Base-by-base conservation (phyloP, 2,888 invertebrate species). In the Diarsia brunnea region DNA sequence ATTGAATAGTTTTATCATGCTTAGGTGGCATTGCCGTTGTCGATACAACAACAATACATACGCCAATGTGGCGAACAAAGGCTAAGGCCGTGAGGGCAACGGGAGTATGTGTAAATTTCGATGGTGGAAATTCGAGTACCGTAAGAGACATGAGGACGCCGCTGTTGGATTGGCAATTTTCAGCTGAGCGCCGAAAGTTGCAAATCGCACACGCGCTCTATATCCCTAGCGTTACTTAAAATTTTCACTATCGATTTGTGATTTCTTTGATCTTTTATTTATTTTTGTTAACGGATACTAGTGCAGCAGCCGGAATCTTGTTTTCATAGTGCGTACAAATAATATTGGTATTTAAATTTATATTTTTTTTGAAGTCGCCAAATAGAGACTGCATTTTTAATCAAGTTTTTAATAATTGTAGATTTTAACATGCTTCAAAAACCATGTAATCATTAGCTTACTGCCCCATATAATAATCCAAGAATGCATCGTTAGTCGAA, bases 401-500 rank as follows among this genome's bases (percentile, higher is more conserved):
- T 19, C 14, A 75, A 8, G 24, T 43, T 63, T 31, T 45, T n/a
- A 31, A 45, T 68, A 38, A 74, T 63, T 31, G 12, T 27, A 63
- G 63, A 11, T 63, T 76, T 21, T 49, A 63, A 49, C 21, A 66
- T 19, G 47, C 65, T 75, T 78, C 47, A 53, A 31, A 43, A 61
- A 49, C 14, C 11, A 63, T 67, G 1, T 78, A 83, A 68, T 53
- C 24, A 38, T 74, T 55, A 58, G 67, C 49, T 19, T 66, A 72
- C 53, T 64, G 27, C 58, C 24, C 60, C 24, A 51, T 53, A 24
- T 24, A n/a, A 38, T 75, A 73, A 43, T 38, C 47, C 27, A 1
- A 53, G 21, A 67, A 58, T 19, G 21, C 53, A 66, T 60, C n/a
- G 65, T 78, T 83, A 66, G 79, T 78, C 38, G 60, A 63, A 31